Conservation (phyloP, 2,888 invertebrate genomes). For the Leistus spinibarbis region DNA sequence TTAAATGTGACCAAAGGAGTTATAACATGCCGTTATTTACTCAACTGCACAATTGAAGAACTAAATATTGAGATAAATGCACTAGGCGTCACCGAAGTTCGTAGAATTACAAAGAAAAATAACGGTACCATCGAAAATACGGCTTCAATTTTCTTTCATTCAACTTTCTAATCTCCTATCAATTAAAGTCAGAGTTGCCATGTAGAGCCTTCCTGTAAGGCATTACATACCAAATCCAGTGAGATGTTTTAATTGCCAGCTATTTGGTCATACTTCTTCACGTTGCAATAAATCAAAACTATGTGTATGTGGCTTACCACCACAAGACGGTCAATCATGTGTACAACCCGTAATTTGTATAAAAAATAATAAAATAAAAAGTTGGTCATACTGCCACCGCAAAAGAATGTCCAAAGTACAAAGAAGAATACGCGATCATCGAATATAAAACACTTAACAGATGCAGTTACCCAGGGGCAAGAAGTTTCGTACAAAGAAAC, state of each 20-base stretch:
- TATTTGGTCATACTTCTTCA: slow-evolving; percentile 34
- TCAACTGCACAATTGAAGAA: slow-evolving; percentile 29
- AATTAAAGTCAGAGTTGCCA: not conserved
- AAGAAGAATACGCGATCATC: slow-evolving; percentile 40
- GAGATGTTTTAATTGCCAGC: slow-evolving; percentile 40
- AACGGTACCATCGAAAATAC: not conserved
- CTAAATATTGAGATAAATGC: slow-evolving; percentile 5
- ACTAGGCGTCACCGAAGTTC: slow-evolving; percentile 19
- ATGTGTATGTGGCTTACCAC: slow-evolving; percentile 36
- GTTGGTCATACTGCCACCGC: slow-evolving; percentile 34
- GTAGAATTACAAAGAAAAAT: not conserved
- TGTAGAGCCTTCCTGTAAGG: slow-evolving; percentile 21
- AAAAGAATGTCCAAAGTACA: slow-evolving; percentile 39
- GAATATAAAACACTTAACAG: not conserved
- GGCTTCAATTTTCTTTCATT: not conserved
- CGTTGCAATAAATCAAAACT: slow-evolving; percentile 24
- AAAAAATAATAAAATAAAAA: slow-evolving; percentile 38
- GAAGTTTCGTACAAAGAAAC: not conserved
- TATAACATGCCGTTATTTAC: slow-evolving; percentile 27
- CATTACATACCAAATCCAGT: slow-evolving; percentile 32
- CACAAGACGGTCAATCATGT: slow-evolving; percentile 31
- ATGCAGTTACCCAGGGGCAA: not conserved
- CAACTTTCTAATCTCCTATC: too few species aligned
- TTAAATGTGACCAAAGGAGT: slow-evolving; percentile 31
- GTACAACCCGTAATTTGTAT: not conserved